Evolutionary conservation across 2,888 invertebrate genomes (phyloP).

Genomic region (Limulus polyphemus): DNA sequence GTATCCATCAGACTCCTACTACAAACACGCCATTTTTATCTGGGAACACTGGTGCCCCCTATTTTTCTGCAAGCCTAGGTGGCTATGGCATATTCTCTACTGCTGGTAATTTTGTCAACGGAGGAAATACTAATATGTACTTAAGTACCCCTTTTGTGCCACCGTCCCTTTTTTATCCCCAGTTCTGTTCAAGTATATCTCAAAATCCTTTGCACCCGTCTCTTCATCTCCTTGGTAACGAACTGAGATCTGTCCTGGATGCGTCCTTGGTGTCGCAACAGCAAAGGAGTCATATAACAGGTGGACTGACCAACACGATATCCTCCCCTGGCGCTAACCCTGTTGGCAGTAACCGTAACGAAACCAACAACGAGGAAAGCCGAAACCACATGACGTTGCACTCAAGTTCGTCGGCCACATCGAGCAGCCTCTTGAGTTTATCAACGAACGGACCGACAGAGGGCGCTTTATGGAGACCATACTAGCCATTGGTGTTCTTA

Average conservation of each 20-base stretch:
- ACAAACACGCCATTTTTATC: slow-evolving; percentile 20
- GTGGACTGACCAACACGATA: too few relatives aligned
- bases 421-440: too few relatives aligned
- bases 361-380: too few relatives aligned
- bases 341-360: too few relatives aligned
- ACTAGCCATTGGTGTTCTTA: too few relatives aligned
- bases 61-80: slow-evolving; percentile 18
- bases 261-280: slow-evolving; percentile 9
- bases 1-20: slow-evolving; percentile 19
- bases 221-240: slow-evolving; percentile 24
- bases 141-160: slow-evolving; percentile 30
- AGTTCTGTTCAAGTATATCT: slow-evolving; percentile 30
- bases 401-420: too few relatives aligned
- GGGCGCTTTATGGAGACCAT: too few relatives aligned
- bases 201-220: slow-evolving; percentile 31
- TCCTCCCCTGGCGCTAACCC: too few relatives aligned
- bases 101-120: slow-evolving; percentile 24
- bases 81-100: slow-evolving; percentile 24
- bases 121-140: slow-evolving; percentile 20
- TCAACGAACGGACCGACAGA: too few relatives aligned
- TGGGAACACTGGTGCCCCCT: slow-evolving; percentile 10
- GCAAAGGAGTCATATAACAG: background rate
- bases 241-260: slow-evolving; percentile 23
- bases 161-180: slow-evolving; percentile 34
- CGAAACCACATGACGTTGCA: too few relatives aligned